A percentile compares a stretch with the other conserved stretches of the same genome.
Evolutionary conservation across 2,888 invertebrate genomes (phyloP).

Genomic region (Hedya salicella): DNA sequence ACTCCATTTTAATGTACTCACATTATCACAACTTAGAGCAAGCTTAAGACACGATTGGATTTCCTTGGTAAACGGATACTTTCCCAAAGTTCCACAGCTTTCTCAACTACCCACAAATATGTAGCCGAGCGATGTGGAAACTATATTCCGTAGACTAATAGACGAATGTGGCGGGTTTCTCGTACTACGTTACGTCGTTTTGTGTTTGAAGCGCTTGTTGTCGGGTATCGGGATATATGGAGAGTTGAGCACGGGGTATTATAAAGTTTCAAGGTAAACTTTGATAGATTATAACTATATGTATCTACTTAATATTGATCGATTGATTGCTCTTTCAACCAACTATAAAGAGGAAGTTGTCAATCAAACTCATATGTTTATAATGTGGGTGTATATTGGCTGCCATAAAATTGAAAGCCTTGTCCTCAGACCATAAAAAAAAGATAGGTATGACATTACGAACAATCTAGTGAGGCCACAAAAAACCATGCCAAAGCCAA

Average conservation of each 20-base stretch:
- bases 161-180: background rate
- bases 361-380: too few relatives aligned
- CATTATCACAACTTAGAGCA: constrained; percentile 23
- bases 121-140: background rate
- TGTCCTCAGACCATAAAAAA: too few relatives aligned
- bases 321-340: background rate
- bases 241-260: background rate
- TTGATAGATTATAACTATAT: background rate
- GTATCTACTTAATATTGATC: background rate
- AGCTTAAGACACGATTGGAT: constrained; percentile 23
- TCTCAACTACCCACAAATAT: constrained; percentile 14
- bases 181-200: background rate
- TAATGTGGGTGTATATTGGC: too few relatives aligned
- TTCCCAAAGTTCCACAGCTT: constrained; percentile 1
- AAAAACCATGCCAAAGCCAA: too few relatives aligned
- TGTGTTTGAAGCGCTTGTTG: background rate
- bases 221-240: constrained; percentile 5
- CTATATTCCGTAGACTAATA: background rate
- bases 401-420: too few relatives aligned
- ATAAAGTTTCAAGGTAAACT: background rate
- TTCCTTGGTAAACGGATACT: constrained; percentile 30
- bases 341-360: too few relatives aligned
- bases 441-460: too few relatives aligned
- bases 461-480: too few relatives aligned
- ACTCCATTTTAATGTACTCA: constrained; percentile 3